A percentile compares a stretch with the other conserved stretches of the same genome.
Evolutionary conservation across 2,113 vertebrate species (phyloP).

Genomic region (Prochilodus magdalenae): DNA sequence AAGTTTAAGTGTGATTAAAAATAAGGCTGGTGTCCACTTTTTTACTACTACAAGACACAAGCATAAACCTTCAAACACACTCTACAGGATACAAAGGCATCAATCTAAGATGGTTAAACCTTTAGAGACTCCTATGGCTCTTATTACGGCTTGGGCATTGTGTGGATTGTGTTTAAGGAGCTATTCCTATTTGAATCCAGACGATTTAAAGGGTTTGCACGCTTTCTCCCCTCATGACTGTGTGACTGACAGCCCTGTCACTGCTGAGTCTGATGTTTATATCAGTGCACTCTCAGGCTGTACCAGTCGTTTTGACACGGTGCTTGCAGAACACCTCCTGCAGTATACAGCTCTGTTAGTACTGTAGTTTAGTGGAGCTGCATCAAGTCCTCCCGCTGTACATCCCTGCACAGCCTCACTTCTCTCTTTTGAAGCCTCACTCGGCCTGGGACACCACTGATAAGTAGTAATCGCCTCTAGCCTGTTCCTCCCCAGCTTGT

Average conservation of each 20-base stretch:
- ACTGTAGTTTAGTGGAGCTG: slow-evolving; percentile 5
- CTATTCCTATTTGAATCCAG: neutral
- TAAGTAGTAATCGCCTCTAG: slow-evolving; percentile 46
- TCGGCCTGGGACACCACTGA: slow-evolving; percentile 33
- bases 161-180: too few species aligned
- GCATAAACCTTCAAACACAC: too few species aligned
- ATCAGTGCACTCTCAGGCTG: neutral
- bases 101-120: too few species aligned
- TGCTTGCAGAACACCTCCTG: neutral
- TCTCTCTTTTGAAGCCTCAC: slow-evolving; percentile 40
- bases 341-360: slow-evolving; percentile 6
- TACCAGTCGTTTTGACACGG: slow-evolving; percentile 1
- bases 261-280: neutral
- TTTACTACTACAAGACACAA: too few species aligned
- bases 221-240: too few species aligned
- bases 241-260: neutral
- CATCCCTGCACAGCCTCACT: neutral
- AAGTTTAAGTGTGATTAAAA: too few species aligned
- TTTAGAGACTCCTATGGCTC: too few species aligned
- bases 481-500: slow-evolving; percentile 7
- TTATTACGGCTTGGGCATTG: too few species aligned
- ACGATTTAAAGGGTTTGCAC: neutral
- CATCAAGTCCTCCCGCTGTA: slow-evolving; percentile 16
- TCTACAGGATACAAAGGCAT: too few species aligned
- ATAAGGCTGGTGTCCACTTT: too few species aligned